Base-by-base conservation (phyloP, 2,888 invertebrate genomes). In the Dorcus hopei region DNA sequence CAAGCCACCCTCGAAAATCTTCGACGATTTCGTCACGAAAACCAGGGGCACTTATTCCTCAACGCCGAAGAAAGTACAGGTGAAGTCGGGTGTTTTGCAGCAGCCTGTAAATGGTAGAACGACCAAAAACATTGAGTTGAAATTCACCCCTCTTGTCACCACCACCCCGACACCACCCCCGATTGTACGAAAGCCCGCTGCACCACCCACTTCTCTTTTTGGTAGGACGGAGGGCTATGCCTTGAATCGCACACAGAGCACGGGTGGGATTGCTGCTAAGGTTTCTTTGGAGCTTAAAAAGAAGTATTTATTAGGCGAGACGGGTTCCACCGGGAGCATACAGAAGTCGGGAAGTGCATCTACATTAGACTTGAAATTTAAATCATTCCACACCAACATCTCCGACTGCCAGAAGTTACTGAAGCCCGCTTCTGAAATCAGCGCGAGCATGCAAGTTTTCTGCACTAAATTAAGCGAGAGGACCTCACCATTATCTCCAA, bases 401-500 rank as follows among this genome's bases (percentile, higher is more conserved):
- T 90, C 92, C 0, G 93, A 94, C 73, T 91, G 93, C 72, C 95
- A 95, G 71, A 94, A 93, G 72, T 79, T 93, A 65, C 76, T 94
- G 42, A 89, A 92, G 75, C 91, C 92, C 0, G 89, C 91, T 0
- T 82, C 87, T 0, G 85, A 85, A 51, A 85, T 87, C 9, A 87
- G 85, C 70, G 83, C 87, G 0, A 83, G 85, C 48, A 88, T 88
- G 87, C 87, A 88, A 72, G 86, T 85, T 3, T 87, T 89, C 75
- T 88, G 56, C 83, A 72, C 66, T 58, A 75, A 74, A 65, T 64
- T 75, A 33, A 70, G 72, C 54, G 76, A 77, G 58, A 59, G 71
- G 14, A 73, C 77, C 6, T 78, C 80, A 5, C 81, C 79, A 8
- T 61, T 77, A 2, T 75, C 77, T 3, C 73, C 77, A 3, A 74